Base-by-base conservation (phyloP, 2,113 vertebrate genomes). In the Progne subis region DNA sequence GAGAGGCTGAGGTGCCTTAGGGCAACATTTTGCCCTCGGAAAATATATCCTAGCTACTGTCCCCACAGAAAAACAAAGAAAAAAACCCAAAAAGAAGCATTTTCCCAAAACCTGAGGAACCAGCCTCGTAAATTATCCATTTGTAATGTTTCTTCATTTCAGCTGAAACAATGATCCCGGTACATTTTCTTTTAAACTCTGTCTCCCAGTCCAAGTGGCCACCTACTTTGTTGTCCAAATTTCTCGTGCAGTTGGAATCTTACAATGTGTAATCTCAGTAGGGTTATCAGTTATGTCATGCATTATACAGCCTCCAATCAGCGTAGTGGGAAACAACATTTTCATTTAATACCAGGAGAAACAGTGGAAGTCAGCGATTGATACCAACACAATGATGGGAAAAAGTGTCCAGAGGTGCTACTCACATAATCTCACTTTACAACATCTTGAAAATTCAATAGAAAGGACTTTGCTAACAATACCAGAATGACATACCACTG, bases 381-480 rank as follows among this genome's bases (percentile, higher is more conserved):
- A 98, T 98, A 98, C 97, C 97, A 98, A 98, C 98, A 98, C 98
- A 98, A 98, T 98, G 98, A 98, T 98, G 98, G 98, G 98, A 98
- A 98, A 98, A 98, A 98, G 98, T 98, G 97, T 98, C 98, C 97
- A 98, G 98, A 98, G 98, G 97, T 98, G 97, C 98, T 98, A 95
- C 97, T 98, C 98, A 96, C 97, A 98, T 98, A 98, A 98, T 98
- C 98, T 98, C 97, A 95, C 95, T 98, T 98, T 98, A 98, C 97
- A 98, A 93, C 98, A 98, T 98, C 97, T 98, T 98, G 98, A 97
- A 98, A 98, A 98, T 98, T 98, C 97, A 98, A 98, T 98, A 98
- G 97, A 98, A 98, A 98, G 97, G 96, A 82, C 96, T 96, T 82
- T 81, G 89, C 96, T 96, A 97, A 97, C 97, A 98, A 98, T 98